Evolutionary conservation across 2,113 vertebrate species (phyloP).

Genomic region (Todiramphus saurophagus): DNA sequence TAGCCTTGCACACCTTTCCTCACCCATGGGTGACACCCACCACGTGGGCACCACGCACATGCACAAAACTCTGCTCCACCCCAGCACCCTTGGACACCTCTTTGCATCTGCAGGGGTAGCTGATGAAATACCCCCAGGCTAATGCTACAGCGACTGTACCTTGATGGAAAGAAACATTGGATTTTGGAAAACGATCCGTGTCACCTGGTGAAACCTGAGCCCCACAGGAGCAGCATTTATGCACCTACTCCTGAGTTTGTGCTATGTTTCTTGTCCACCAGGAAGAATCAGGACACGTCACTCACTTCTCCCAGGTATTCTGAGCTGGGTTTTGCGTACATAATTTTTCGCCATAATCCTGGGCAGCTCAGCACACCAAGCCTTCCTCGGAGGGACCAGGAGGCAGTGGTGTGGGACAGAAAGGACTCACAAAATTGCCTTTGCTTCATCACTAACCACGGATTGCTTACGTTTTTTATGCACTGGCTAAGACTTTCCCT

Average conservation of each 20-base stretch:
- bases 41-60: neutral
- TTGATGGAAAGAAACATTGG: fast-evolving
- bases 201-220: neutral
- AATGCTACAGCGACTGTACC: fast-evolving
- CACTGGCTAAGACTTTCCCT: neutral
- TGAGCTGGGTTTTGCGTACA: neutral
- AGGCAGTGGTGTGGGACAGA: fast-evolving
- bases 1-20: neutral
- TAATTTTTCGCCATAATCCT: neutral
- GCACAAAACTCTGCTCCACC: neutral
- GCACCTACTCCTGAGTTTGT: too few species aligned
- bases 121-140: neutral
- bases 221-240: neutral
- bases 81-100: neutral
- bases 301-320: neutral
- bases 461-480: neutral
- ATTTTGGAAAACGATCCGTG: neutral
- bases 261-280: neutral
- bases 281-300: fast-evolving
- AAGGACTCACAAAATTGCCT: neutral
- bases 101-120: neutral
- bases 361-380: neutral
- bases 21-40: neutral
- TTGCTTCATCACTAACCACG: neutral
- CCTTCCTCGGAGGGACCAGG: neutral